These are phyloP conservation scores for Hirtodrosophila alboralis DNA, from an alignment of 2,888 invertebrate species.

Conservation along the genomic window DNA sequence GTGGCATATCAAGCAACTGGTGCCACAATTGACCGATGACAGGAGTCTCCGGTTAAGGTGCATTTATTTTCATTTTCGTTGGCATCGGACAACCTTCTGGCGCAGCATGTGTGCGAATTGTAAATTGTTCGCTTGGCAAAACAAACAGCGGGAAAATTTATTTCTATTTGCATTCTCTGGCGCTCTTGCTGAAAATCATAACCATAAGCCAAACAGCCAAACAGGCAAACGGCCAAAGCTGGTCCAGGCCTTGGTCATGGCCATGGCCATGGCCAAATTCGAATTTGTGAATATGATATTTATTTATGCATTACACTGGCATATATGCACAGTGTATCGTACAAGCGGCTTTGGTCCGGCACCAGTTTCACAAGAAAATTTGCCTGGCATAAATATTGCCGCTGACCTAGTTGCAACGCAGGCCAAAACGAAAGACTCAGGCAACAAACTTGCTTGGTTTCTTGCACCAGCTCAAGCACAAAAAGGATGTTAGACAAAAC, in stretches of 20 bases:
- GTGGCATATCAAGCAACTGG: conserved; percentile 74
- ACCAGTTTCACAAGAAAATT: conserved; percentile 62
- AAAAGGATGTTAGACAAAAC: conserved; percentile 42
- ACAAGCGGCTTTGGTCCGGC: conserved; percentile 42
- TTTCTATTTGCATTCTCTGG: conserved; percentile 60
- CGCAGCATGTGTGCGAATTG: conserved; percentile 77
- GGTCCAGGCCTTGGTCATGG: conserved; percentile 13
- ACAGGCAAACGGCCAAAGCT: background rate
- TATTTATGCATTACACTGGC: conserved; percentile 57
- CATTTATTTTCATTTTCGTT: conserved; percentile 77
- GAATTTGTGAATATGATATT: conserved; percentile 57
- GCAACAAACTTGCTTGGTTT: conserved; percentile 57
- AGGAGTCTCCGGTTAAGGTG: conserved; percentile 65
- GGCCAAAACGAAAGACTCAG: conserved; percentile 64
- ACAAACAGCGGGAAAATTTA: conserved; percentile 73
- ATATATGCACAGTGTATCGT: conserved; percentile 19
- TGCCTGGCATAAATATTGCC: conserved; percentile 40
- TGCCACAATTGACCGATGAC: conserved; percentile 69
- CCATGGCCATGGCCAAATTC: conserved; percentile 43
- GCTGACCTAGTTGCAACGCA: conserved; percentile 63
- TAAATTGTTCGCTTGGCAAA: conserved; percentile 71
- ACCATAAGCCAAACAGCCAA: conserved; percentile 40
- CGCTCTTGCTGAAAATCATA: conserved; percentile 51
- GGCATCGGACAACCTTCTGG: conserved; percentile 53
- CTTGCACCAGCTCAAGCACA: conserved; percentile 23